phyloP scores from a whole-genome alignment of 2,113 vertebrate species.

The Vidua chalybeata region DNA sequence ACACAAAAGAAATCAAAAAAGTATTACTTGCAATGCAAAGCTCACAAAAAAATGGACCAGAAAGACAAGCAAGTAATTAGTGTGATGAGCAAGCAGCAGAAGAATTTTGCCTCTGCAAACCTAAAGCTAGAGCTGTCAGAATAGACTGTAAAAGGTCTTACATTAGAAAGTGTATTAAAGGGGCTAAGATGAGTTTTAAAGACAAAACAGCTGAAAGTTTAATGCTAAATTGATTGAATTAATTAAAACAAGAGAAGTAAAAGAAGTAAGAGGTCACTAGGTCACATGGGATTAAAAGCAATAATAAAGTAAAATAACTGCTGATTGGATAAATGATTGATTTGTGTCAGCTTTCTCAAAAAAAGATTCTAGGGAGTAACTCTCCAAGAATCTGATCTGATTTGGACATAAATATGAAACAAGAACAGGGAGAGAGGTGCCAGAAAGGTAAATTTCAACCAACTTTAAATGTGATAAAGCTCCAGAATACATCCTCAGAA shows the following conservation, averaged over 20 bases:
- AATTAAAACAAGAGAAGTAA: not conserved
- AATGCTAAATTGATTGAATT: not conserved
- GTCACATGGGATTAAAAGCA: not conserved
- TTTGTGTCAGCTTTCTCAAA: not conserved
- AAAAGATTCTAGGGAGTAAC: not conserved
- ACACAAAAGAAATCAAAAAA: not conserved
- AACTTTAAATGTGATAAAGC: not conserved
- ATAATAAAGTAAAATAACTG: slow-evolving; percentile 2
- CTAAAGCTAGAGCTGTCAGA: not conserved
- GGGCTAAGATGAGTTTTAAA: not conserved
- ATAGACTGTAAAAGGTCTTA: not conserved
- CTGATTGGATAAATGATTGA: not conserved
- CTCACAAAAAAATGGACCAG: not conserved
- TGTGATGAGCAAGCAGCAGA: not conserved
- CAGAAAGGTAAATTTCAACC: not conserved
- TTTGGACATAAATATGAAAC: not conserved
- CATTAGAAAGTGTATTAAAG: not conserved
- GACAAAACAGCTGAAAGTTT: not conserved
- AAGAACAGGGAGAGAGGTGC: not conserved
- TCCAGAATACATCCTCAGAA: not conserved
- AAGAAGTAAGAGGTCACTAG: not conserved
- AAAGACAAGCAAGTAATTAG: not conserved
- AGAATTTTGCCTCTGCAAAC: not conserved
- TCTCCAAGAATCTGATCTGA: not conserved
- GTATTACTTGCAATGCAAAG: not conserved